Conservation (phyloP, 2,113 vertebrate species). For the Holacanthus passer region DNA sequence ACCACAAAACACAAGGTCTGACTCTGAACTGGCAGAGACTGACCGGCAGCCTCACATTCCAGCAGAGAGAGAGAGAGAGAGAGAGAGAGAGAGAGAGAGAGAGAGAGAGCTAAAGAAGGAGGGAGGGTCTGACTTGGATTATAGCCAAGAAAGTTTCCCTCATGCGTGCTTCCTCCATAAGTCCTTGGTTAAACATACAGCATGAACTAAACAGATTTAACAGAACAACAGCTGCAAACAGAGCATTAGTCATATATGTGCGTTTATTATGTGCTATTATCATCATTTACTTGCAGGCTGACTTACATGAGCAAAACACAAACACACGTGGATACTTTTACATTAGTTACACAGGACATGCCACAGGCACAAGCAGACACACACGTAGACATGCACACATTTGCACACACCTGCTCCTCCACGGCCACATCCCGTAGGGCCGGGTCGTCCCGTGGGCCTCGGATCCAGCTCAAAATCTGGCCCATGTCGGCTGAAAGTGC, state of each 20-base stretch:
- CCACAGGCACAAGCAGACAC: conserved; percentile 1
- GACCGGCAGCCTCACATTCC: conserved; percentile 76
- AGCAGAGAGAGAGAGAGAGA: conserved; percentile 40
- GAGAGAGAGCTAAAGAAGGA: neutral
- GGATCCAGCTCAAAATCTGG: conserved; percentile 83
- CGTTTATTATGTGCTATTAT: too few species aligned
- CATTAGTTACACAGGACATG: conserved; percentile 25
- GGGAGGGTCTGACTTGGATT: conserved; percentile 49
- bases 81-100: conserved; percentile 16
- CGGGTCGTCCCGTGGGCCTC: conserved; percentile 72
- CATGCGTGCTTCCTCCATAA: conserved; percentile 41
- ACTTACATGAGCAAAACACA: conserved; percentile 42
- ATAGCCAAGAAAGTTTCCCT: conserved; percentile 60
- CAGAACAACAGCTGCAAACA: neutral
- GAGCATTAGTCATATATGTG: neutral
- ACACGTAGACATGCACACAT: conserved; percentile 24
- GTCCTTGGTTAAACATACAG: conserved; percentile 21
- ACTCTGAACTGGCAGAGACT: conserved; percentile 36
- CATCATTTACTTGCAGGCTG: neutral
- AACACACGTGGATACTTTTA: conserved; percentile 54
- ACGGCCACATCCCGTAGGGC: conserved; percentile 78
- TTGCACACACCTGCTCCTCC: conserved; percentile 82
- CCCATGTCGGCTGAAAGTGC: conserved; percentile 79
- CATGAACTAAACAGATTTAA: neutral
- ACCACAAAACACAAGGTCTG: conserved; percentile 16